Conservation (phyloP, 1,140 invertebrate species). For the Drosophila simulans region DNA sequence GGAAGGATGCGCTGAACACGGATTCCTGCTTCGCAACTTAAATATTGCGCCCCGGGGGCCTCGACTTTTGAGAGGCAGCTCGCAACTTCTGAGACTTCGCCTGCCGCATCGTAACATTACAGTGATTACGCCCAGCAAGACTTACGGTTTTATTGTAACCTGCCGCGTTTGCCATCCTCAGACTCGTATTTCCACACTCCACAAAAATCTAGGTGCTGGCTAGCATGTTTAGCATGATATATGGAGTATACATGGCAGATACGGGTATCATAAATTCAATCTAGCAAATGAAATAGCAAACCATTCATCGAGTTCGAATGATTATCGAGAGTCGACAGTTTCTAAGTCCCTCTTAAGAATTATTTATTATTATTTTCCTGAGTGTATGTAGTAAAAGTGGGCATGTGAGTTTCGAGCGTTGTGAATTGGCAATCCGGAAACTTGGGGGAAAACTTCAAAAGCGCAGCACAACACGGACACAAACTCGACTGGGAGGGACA, state of each 20-base stretch:
- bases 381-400: slow-evolving; percentile 18
- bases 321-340: too few relatives aligned
- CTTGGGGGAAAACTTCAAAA: slow-evolving; percentile 60
- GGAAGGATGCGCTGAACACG: slow-evolving; percentile 66
- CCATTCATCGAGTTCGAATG: too few relatives aligned
- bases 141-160: slow-evolving; percentile 74
- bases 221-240: too few relatives aligned
- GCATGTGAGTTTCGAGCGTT: slow-evolving; percentile 50
- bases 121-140: slow-evolving; percentile 79
- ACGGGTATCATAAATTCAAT: too few relatives aligned
- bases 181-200: not conserved
- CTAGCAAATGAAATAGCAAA: too few relatives aligned
- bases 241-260: too few relatives aligned
- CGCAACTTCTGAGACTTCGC: slow-evolving; percentile 62
- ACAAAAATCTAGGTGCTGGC: not conserved
- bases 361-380: not conserved
- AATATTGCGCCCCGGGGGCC: slow-evolving; percentile 62
- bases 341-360: too few relatives aligned
- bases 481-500: slow-evolving; percentile 3
- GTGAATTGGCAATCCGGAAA: slow-evolving; percentile 62
- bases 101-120: slow-evolving; percentile 63
- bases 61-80: slow-evolving; percentile 61
- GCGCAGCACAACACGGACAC: slow-evolving; percentile 42
- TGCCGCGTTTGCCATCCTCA: slow-evolving; percentile 2
- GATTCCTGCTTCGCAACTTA: slow-evolving; percentile 59